Base-by-base conservation (phyloP, 1,140 invertebrate species). In the Zophobas atratus region DNA sequence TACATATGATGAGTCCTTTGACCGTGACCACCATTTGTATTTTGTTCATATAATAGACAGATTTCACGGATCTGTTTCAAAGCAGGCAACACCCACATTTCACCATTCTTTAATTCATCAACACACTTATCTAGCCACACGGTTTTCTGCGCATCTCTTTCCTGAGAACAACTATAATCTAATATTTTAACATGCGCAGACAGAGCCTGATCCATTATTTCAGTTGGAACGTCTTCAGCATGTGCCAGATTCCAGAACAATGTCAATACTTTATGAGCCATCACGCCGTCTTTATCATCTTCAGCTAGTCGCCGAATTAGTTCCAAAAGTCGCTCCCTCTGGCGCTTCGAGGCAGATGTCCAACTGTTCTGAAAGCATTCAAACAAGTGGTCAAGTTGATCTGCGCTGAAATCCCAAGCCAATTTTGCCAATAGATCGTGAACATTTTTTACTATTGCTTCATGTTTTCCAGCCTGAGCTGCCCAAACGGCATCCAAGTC, bases 211-310 rank as follows among this genome's bases (percentile, higher is more conserved):
- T 99, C 98, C 92, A 99, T 97, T 80, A 99, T 98, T 88, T 99
- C 98, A 1, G 96, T 98, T 63, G 96, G 95, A 51, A 98, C 95
- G 88, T 99, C 97, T 84, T 97, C 95, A 71, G 96, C 97, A 88
- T 99, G 97, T 32, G 97, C 97, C 84, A 99, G 90, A 85, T 97
- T 98, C 98, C 98, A 99, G 86, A 99, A 95, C 20, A 99, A 89
- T 70, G 96, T 96, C 78, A 99, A 89, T n/a, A 98, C 94, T 90
- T 99, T 99, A 85, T 98, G 95, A 57, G 98, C 97, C 97, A 99
- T 99, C 8, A 99, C 96, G 75, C 98, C 98, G 88, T 99, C 97
- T 87, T 99, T 99, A 88, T 99, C 98, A 88, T 86, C 98, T 88
- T 99, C 98, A 20, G 98, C 97, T 74, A 99, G 87, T 83, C 97